These are phyloP conservation scores for Bothrops jararaca DNA, from an alignment of 2,113 vertebrate genomes.

Conservation along the genomic window DNA sequence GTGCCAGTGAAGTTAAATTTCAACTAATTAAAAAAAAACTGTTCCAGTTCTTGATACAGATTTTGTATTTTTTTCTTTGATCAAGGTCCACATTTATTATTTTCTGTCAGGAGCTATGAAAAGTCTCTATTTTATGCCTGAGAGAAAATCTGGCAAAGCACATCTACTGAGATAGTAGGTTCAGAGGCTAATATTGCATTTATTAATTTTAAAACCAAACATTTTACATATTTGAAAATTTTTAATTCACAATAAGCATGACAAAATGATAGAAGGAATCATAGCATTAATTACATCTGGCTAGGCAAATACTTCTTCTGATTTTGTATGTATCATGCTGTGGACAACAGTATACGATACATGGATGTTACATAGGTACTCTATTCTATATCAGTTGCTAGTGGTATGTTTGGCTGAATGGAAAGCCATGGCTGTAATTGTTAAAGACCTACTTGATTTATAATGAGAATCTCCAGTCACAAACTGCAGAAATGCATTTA, in stretches of 20 bases:
- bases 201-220: not conserved
- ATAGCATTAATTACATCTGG: not conserved
- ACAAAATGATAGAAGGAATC: not conserved
- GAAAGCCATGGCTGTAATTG: not conserved
- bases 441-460: not conserved
- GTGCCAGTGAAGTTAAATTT: not conserved
- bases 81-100: conserved; percentile 34
- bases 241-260: not conserved
- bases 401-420: not conserved
- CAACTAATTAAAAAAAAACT: conserved; percentile 34
- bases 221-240: not conserved
- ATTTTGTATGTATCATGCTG: not conserved
- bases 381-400: not conserved
- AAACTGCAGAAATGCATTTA: not conserved
- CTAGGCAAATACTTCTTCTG: not conserved
- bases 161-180: not conserved
- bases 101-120: conserved; percentile 31
- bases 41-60: conserved; percentile 33
- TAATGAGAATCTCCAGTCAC: not conserved
- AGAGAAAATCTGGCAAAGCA: conserved; percentile 6
- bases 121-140: conserved; percentile 41
- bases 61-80: conserved; percentile 37
- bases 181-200: not conserved
- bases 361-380: not conserved
- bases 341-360: not conserved